Evolutionary conservation across 2,797 vertebrate genomes (phyloP), one percentile per base, ranked within the genome.

Genomic region (Scolopax bukidnonensis): DNA sequence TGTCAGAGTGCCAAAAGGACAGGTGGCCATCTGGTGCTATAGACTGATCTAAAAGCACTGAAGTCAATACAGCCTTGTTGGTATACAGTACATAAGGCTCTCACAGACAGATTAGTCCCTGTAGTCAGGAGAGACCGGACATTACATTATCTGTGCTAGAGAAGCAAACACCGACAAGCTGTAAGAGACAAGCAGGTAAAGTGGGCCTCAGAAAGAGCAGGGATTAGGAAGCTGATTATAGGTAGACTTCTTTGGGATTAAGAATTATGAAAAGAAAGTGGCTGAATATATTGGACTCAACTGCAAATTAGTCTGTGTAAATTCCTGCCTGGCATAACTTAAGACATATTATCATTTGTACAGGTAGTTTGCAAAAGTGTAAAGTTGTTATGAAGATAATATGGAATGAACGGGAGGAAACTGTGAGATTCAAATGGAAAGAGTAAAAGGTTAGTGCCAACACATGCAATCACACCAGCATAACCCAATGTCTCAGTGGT

Each of bases 21-120:
- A 87, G 96, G 87, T 88, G 80, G 74, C 93, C 96, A 96, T 97
- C 96, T 96, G 96, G 85, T 93, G 91, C 89, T 91, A 86, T 79
- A 96, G 94, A 96, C 95, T 91, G 79, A 95, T 93, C 93, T 95
- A 96, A 95, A 79, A 90, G 77, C 67, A 90, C 82, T 57, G 89
- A 95, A 95, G 94, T 96, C 83, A 95, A 73, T 82, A 89, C 40
- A 90, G 85, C 56, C 74, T 65, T 45, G 83, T 95, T 95, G 48
- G 60, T 96, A 89, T 84, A 90, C 74, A 53, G 59, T 84, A 50
- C 63, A 33, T 48, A 75, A 88, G 63, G 77, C 83, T 90, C 48
- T 76, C 48, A 63, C 90, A 89, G 89, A 82, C 73, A 94, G 90
- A 84, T 84, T 87, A 94, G 83, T 84, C 70, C 63, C 75, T 0